Percentiles rank a stretch among this genome's conserved stretches.
phyloP scores from a whole-genome alignment of 1,140 invertebrate genomes.

The Diachasmimorpha longicaudata region DNA sequence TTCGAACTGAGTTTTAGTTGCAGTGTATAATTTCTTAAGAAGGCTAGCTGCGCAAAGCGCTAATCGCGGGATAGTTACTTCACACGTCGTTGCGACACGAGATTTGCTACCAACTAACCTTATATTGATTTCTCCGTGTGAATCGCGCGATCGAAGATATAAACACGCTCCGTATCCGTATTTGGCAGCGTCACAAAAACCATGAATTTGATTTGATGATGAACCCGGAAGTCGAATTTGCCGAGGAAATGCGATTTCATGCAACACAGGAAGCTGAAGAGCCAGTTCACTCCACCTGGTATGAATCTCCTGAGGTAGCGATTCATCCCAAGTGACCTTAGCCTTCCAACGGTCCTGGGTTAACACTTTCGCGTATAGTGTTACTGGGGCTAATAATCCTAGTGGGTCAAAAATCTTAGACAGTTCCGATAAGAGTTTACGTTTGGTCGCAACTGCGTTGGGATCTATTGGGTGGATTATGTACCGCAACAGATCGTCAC shows the following conservation, averaged over 20 bases:
- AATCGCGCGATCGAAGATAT: not conserved
- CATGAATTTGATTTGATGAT: not conserved
- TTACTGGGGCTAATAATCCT: conserved; percentile 33
- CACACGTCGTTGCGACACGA: not conserved
- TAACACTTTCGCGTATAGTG: conserved; percentile 31
- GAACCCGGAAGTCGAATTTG: not conserved
- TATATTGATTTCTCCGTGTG: not conserved
- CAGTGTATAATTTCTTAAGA: not conserved
- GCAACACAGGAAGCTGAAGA: not conserved
- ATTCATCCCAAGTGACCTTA: conserved; percentile 33
- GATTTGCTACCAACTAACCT: not conserved
- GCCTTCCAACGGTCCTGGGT: conserved; percentile 37
- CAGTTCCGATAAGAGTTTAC: conserved; percentile 41
- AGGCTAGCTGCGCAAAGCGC: not conserved
- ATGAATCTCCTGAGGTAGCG: conserved; percentile 20
- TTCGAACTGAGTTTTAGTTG: not conserved
- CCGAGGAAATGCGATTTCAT: not conserved
- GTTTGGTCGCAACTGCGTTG: conserved; percentile 23
- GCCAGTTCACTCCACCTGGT: conserved; percentile 16
- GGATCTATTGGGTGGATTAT: conserved; percentile 7
- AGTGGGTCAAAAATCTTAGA: conserved; percentile 51
- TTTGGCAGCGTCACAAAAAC: not conserved
- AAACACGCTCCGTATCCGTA: not conserved
- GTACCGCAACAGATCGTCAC: conserved; percentile 14
- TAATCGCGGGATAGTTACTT: conserved; percentile 23